Conservation (phyloP, 1,140 invertebrate species). For the Chionoecetes opilio region DNA sequence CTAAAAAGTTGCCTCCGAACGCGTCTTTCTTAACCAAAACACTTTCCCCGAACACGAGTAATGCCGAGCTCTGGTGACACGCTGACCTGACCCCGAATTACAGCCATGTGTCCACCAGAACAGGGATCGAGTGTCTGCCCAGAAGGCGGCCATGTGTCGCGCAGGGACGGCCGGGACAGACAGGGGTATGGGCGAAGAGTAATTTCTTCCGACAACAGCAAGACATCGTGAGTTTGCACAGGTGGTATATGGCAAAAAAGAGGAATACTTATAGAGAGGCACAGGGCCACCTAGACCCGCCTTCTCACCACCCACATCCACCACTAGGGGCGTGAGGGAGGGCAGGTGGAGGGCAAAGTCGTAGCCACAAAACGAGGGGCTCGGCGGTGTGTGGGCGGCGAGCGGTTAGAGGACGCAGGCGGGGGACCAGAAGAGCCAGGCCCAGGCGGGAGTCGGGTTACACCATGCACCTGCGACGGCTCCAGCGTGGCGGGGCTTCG, state of each 20-base stretch:
- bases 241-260: background rate
- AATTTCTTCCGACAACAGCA: background rate
- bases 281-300: background rate
- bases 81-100: background rate
- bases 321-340: background rate
- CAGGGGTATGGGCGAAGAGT: background rate
- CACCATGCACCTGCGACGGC: constrained; percentile 56
- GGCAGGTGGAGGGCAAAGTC: constrained; percentile 10
- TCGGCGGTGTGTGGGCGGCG: constrained; percentile 21
- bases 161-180: background rate
- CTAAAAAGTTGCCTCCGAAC: background rate
- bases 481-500: constrained; percentile 52
- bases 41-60: background rate
- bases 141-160: background rate
- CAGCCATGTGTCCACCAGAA: background rate
- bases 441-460: constrained; percentile 46
- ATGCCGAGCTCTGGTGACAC: background rate
- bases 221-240: background rate
- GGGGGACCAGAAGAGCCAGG: constrained; percentile 15
- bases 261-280: background rate
- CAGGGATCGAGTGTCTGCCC: background rate
- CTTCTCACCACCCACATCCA: background rate
- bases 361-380: background rate
- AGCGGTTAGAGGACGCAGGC: constrained; percentile 32
- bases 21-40: background rate